phyloP scores from a whole-genome alignment of 2,888 invertebrate genomes.

The Chrysodeixis includens region DNA sequence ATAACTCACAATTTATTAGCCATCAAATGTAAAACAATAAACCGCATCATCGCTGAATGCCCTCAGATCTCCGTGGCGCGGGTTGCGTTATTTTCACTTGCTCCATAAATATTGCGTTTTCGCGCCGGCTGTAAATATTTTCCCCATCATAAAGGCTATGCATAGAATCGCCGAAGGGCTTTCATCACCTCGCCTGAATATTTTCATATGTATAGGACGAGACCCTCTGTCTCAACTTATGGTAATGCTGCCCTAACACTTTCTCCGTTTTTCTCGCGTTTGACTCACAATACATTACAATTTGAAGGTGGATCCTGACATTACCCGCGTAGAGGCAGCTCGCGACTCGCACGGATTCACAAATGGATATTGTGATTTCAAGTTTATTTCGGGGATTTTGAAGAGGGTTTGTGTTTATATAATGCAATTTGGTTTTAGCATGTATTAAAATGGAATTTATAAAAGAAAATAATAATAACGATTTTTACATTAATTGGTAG shows the following conservation, averaged over 20 bases:
- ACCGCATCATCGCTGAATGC: constrained; percentile 68
- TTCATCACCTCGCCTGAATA: constrained; percentile 88
- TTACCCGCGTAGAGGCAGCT: constrained; percentile 81
- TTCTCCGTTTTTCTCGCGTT: constrained; percentile 87
- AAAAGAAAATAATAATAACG: constrained; percentile 62
- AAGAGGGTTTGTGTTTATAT: constrained; percentile 46
- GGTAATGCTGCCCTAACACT: constrained; percentile 88
- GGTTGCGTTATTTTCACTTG: constrained; percentile 71
- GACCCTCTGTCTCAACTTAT: constrained; percentile 88
- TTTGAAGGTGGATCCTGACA: constrained; percentile 83
- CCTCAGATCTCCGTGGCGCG: constrained; percentile 64
- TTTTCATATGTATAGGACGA: constrained; percentile 81
- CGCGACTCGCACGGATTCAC: constrained; percentile 69
- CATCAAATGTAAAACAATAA: constrained; percentile 76
- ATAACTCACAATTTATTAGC: constrained; percentile 73
- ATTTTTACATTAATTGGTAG: constrained; percentile 82
- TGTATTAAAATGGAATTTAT: constrained; percentile 24
- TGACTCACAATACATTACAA: constrained; percentile 86
- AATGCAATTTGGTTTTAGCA: constrained; percentile 32
- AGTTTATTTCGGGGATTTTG: constrained; percentile 74
- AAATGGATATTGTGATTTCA: constrained; percentile 79
- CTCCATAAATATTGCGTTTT: constrained; percentile 84
- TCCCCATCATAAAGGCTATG: constrained; percentile 84
- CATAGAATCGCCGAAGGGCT: constrained; percentile 82
- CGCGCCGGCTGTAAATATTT: constrained; percentile 83